Evolutionary conservation across 2,113 vertebrate species (phyloP), one percentile per base, ranked within the genome.

Genomic region (Nycticryphes semicollaris): DNA sequence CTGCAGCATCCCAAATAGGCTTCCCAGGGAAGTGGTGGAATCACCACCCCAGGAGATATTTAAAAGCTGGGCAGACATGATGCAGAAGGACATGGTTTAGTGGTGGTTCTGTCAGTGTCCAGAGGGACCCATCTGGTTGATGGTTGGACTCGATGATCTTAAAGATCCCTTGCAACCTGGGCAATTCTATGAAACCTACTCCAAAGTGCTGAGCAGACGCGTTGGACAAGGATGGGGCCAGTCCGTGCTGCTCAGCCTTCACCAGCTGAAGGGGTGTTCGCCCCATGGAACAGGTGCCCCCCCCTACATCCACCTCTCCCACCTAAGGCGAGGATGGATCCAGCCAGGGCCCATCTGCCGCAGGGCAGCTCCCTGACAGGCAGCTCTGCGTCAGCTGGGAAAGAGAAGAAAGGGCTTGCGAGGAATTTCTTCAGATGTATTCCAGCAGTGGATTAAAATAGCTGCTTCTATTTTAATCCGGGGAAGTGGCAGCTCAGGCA

Each of bases 381-480:
- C 4, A 2, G 45, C 51, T 82, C 59, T 6, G 14, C 12, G 45
- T 45, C 80, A 56, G 60, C 63, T 51, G 73, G 43, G 53, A 67
- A 27, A 27, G 22, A 76, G 59, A 28, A 63, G 39, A 10, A 47
- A 70, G 67, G 64, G 53, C 68, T 28, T 12, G 60, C 35, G 19
- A 73, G 78, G 92, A 89, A 89, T 90, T 88, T 83, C 86, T 89
- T 73, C 93, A 81, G 53, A 68, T 83, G 51, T 92, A 30, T 83
- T 96, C 51, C 89, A 91, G 73, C 43, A 88, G 75, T 9, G 1
- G 90, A 90, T 97, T 93, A 85, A 85, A 98, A 89, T 97, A 95
- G 94, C 91, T 75, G 95, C 91, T 94, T 33, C 95, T 96, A 86
- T 96, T 93, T 95, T 84, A 87, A 94, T 91, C 76, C 10, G 16